Base-by-base conservation (phyloP, 1,140 invertebrate species). In the Zaprionus capensis region DNA sequence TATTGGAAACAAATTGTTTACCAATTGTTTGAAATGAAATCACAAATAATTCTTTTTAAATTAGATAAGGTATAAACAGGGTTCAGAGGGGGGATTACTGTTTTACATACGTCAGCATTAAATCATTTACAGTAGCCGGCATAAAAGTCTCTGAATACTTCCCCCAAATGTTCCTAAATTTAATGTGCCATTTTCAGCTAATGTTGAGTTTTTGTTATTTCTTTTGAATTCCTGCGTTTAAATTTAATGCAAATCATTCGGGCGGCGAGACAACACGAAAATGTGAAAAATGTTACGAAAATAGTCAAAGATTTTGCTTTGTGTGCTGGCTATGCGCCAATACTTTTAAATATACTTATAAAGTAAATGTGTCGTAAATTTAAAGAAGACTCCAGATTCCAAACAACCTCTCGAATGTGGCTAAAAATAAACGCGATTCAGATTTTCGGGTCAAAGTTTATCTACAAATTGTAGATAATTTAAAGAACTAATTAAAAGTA, bases 231-330 rank as follows among this genome's bases (percentile, higher is more conserved):
- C 44, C 31, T 41, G 24, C 51, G 63, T 17, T 49, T 65, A 64
- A 61, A 53, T 53, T 22, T 41, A 72, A 41, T 68, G 71, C 56
- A 59, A 44, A 36, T 11, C 55, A 58, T 65, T 65, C 34, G 24
- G 14, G n/a, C 20, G 22, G 22, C 51, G 49, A 44, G 36, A n/a
- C 17, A 53, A n/a, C n/a, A 24, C 36, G 59, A 76, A 74, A 71
- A 71, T 76, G 73, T 71, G 68, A 44, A 76, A 71, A 71, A 71
- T 76, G 68, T 61, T 46, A 66, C 69, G 11, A 65, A 76, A 71
- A 76, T 76, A 76, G 55, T 64, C 49, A 56, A 36, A 9, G 36
- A 15, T 53, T 55, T 61, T 67, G 17, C 1, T 31, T 26, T 26
- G 3, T 41, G 14, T 26, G 11, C 22, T 71, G 73, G 73, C 73